Evolutionary conservation across 2,797 vertebrate genomes (phyloP).

Genomic region (Holocentrus rufus): DNA sequence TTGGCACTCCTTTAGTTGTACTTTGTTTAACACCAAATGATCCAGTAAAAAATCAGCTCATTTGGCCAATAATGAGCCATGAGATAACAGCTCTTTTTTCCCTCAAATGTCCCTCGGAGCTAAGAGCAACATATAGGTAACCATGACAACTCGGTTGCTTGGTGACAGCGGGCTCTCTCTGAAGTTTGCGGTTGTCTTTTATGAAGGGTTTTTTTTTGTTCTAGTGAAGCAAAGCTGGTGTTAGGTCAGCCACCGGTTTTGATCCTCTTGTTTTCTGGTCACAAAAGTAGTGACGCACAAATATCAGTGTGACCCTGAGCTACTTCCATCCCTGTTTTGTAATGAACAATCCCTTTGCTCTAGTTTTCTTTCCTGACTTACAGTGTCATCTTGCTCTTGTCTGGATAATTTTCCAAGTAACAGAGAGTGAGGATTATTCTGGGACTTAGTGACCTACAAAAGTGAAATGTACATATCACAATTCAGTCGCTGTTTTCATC

Average conservation of each 20-base stretch:
- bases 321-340: neutral
- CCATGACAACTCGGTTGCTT: slow-evolving; percentile 49
- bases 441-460: too few species aligned
- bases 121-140: slow-evolving; percentile 31
- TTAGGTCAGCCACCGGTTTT: slow-evolving; percentile 31
- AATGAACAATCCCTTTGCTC: neutral
- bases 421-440: too few species aligned
- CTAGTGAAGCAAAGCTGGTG: slow-evolving; percentile 29
- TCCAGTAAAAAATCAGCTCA: neutral
- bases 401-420: neutral
- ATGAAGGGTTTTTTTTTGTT: slow-evolving; percentile 37
- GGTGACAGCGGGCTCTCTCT: slow-evolving; percentile 40
- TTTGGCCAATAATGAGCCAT: too few species aligned
- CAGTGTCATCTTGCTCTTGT: neutral
- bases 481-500: too few species aligned
- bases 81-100: neutral
- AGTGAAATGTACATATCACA: too few species aligned
- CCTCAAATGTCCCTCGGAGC: slow-evolving; percentile 7
- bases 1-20: neutral
- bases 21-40: neutral
- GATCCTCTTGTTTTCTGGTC: slow-evolving; percentile 5
- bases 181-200: slow-evolving; percentile 49
- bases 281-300: slow-evolving; percentile 16
- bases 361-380: neutral
- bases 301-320: slow-evolving; percentile 31